Conservation (phyloP, 2,113 vertebrate species). For the Cyphomyrus plagiostoma region DNA sequence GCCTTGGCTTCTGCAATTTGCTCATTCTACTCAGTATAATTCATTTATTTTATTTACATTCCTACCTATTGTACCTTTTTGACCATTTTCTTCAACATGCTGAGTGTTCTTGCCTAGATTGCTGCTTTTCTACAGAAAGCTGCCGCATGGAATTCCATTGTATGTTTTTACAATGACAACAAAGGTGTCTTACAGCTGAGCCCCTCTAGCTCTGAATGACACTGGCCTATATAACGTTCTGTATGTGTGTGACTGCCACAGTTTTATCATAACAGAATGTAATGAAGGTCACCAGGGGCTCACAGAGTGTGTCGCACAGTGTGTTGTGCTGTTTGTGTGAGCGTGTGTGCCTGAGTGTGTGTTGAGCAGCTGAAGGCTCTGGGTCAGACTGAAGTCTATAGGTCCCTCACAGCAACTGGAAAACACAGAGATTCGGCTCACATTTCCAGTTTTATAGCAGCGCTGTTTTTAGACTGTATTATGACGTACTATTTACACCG, state of each 20-base stretch:
- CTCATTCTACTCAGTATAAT: not conserved
- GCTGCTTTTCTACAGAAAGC: not conserved
- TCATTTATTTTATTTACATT: not conserved
- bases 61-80: not conserved
- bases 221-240: not conserved
- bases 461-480: not conserved
- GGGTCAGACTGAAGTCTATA: not conserved
- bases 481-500: not conserved
- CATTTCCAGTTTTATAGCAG: not conserved
- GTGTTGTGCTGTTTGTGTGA: not conserved
- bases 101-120: not conserved
- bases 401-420: not conserved
- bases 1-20: not conserved
- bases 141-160: not conserved
- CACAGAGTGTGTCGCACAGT: not conserved
- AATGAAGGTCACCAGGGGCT: not conserved
- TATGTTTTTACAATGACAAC: not conserved
- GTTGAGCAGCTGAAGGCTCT: not conserved
- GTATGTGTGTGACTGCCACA: not conserved
- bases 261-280: not conserved
- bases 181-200: not conserved
- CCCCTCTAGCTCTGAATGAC: not conserved
- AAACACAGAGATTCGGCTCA: not conserved
- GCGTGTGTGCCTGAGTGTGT: not conserved
- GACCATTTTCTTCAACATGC: not conserved